Evolutionary conservation across 2,888 invertebrate genomes (phyloP).

Genomic region (Lobophora halterata): DNA sequence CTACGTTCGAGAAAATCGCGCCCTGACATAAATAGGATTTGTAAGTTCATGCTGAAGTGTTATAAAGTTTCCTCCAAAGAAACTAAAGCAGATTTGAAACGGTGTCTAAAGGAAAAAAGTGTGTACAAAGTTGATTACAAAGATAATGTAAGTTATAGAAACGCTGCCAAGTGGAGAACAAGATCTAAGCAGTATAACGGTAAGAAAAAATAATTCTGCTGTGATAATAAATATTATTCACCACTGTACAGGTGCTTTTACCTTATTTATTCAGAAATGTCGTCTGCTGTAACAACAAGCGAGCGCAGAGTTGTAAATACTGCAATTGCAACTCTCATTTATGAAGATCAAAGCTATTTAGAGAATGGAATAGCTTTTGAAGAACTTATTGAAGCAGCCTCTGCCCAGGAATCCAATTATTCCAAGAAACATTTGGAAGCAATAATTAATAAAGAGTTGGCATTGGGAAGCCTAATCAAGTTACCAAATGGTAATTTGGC

Average conservation of each 20-base stretch:
- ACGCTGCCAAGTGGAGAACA: conserved; percentile 86
- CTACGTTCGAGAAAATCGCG: conserved; percentile 91
- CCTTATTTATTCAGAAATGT: conserved; percentile 56
- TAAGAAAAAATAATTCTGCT: conserved; percentile 40
- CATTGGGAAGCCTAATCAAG: conserved; percentile 84
- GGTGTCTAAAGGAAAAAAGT: conserved; percentile 86
- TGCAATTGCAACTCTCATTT: conserved; percentile 86
- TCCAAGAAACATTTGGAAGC: conserved; percentile 82
- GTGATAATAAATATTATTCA: conserved; percentile 1
- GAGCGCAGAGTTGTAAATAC: conserved; percentile 82
- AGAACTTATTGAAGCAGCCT: conserved; percentile 83
- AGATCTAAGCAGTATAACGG: conserved; percentile 58
- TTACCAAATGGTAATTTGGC: conserved; percentile 85
- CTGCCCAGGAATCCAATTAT: conserved; percentile 83
- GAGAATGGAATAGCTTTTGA: conserved; percentile 86
- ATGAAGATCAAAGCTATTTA: conserved; percentile 86
- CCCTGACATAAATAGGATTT: conserved; percentile 90
- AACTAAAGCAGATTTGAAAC: conserved; percentile 86
- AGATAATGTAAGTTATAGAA: conserved; percentile 91
- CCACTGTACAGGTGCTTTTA: conserved; percentile 6
- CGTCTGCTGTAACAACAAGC: conserved; percentile 59
- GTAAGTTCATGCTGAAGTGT: conserved; percentile 88
- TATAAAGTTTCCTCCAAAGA: conserved; percentile 86
- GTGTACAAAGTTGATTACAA: conserved; percentile 93
- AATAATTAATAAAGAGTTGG: conserved; percentile 85